These are phyloP conservation scores for Penaeus japonicus DNA, from an alignment of 1,140 invertebrate species.

Conservation along the genomic window DNA sequence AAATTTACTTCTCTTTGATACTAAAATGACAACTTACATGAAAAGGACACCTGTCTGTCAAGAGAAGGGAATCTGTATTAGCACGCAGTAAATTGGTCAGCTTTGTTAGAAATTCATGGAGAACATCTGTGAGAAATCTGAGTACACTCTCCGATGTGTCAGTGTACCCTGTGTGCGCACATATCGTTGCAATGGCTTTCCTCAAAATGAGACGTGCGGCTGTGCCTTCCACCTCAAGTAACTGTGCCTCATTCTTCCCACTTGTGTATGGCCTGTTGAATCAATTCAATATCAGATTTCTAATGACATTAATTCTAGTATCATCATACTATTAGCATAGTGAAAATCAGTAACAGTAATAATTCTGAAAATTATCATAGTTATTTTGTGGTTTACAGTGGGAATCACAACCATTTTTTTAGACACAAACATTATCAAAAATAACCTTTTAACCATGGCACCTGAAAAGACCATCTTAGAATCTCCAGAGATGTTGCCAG, in stretches of 20 bases:
- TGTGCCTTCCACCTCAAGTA: conserved; percentile 49
- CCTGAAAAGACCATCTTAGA: too few relatives aligned
- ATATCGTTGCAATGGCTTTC: conserved; percentile 53
- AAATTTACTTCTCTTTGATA: not conserved
- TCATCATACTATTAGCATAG: not conserved
- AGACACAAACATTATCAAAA: too few relatives aligned
- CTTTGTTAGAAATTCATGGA: conserved; percentile 51
- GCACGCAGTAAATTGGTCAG: conserved; percentile 40
- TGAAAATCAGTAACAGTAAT: too few relatives aligned
- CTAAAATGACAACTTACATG: conserved; percentile 38
- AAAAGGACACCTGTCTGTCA: conserved; percentile 53
- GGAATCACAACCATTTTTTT: too few relatives aligned
- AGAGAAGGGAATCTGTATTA: conserved; percentile 51
- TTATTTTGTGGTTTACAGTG: too few relatives aligned
- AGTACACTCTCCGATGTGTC: conserved; percentile 55
- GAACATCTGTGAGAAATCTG: conserved; percentile 46
- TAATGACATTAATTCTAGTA: not conserved
- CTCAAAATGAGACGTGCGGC: conserved; percentile 55
- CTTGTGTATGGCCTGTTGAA: conserved; percentile 46
- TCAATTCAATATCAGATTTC: not conserved
- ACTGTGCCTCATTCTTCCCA: conserved; percentile 38
- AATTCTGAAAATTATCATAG: too few relatives aligned
- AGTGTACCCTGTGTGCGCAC: conserved; percentile 54
- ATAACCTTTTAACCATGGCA: too few relatives aligned
- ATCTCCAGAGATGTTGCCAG: too few relatives aligned